Percentiles rank a stretch among this genome's conserved stretches.
Conservation (phyloP, 2,113 vertebrate species). For the Vombatus ursinus region DNA sequence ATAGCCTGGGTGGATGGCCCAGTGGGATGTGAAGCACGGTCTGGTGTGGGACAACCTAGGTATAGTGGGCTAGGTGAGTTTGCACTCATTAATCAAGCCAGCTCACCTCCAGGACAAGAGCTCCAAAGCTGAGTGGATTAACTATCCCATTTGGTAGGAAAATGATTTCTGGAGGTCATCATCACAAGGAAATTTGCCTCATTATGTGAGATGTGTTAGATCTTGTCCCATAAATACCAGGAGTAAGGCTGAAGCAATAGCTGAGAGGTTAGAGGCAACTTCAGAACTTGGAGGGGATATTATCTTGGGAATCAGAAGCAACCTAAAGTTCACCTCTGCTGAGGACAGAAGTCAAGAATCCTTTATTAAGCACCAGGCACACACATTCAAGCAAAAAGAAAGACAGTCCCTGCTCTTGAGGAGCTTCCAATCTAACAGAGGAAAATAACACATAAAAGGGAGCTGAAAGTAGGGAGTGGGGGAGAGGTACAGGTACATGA, state of each 20-base stretch:
- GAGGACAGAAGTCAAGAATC: neutral
- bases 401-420: neutral
- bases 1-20: neutral
- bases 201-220: neutral
- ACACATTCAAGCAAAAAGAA: neutral
- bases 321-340: neutral
- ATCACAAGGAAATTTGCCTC: neutral
- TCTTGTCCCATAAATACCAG: neutral
- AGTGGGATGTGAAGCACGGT: neutral
- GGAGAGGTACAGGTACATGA: neutral
- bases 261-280: neutral
- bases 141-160: neutral
- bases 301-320: too few species aligned
- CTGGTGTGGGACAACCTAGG: neutral
- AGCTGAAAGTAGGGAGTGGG: neutral
- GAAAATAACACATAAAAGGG: too few species aligned
- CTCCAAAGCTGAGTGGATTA: neutral
- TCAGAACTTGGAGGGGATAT: neutral
- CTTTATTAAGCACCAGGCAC: neutral
- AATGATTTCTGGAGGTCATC: neutral
- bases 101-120: neutral
- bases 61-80: neutral
- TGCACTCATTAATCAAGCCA: neutral
- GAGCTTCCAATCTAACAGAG: too few species aligned
- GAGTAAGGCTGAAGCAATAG: neutral